phyloP scores from a whole-genome alignment of 2,888 invertebrate genomes.

The Apeira syringaria region DNA sequence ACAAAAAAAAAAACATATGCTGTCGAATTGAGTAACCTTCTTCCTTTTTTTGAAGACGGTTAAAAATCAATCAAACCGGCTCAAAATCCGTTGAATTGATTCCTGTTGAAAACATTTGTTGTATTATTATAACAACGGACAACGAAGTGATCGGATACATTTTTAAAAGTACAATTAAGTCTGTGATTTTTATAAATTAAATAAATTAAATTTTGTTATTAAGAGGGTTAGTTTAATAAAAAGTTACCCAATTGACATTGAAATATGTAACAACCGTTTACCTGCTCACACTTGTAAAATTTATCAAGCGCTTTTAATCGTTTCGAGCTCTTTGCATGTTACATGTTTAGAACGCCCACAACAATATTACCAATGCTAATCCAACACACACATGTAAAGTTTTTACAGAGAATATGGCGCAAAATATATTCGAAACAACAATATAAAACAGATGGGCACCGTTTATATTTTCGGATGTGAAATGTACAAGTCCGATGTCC shows the following conservation, averaged over 20 bases:
- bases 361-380: slow-evolving; percentile 34
- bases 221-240: too few relatives aligned
- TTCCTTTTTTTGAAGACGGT: too few relatives aligned
- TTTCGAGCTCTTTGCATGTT: slow-evolving; percentile 33
- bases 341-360: slow-evolving; percentile 33
- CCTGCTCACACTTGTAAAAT: slow-evolving; percentile 34
- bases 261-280: slow-evolving; percentile 33
- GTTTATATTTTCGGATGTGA: background rate
- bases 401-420: slow-evolving; percentile 13
- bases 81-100: too few relatives aligned
- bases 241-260: slow-evolving; percentile 11
- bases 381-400: slow-evolving; percentile 12
- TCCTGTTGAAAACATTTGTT: too few relatives aligned
- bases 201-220: too few relatives aligned
- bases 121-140: too few relatives aligned
- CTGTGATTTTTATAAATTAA: too few relatives aligned
- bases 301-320: slow-evolving; percentile 26
- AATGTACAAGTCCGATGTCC: background rate
- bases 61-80: too few relatives aligned
- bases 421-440: slow-evolving; percentile 12
- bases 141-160: too few relatives aligned
- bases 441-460: slow-evolving; percentile 6
- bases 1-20: too few relatives aligned
- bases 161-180: too few relatives aligned
- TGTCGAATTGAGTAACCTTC: too few relatives aligned